Conservation (phyloP, 2,888 invertebrate species). For the Rhogogaster chlorosoma region DNA sequence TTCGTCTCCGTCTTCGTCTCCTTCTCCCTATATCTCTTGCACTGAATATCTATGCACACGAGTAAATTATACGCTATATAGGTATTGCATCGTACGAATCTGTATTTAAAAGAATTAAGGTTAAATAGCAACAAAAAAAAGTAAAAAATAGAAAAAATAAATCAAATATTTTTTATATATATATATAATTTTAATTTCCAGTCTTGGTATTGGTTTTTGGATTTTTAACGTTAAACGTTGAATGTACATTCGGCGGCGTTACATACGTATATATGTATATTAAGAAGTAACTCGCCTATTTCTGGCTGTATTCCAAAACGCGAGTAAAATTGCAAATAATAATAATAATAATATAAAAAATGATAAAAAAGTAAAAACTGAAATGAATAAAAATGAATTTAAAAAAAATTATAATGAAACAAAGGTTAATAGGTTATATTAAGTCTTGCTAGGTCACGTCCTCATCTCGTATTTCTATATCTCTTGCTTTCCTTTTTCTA, state of each 20-base stretch:
- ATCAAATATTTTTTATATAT: neutral
- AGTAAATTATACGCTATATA: too few relatives aligned
- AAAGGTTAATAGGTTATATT: too few relatives aligned
- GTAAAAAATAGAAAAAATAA: neutral
- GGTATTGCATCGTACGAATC: too few relatives aligned
- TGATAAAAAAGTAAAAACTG: conserved; percentile 53
- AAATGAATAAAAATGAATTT: neutral
- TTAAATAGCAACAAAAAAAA: neutral
- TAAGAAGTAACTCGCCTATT: neutral
- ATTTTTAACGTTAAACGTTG: neutral
- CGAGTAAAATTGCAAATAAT: conserved; percentile 51
- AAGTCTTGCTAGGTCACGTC: conserved; percentile 15
- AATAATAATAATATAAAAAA: conserved; percentile 26
- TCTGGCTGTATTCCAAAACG: conserved; percentile 47
- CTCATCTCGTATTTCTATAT: neutral
- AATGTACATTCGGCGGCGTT: neutral
- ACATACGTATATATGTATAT: neutral
- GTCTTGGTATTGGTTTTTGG: neutral
- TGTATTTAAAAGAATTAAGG: too few relatives aligned
- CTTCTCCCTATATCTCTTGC: neutral
- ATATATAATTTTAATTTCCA: neutral
- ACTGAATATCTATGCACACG: neutral
- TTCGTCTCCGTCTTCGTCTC: too few relatives aligned
- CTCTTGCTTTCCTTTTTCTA: neutral
- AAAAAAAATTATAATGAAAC: conserved; percentile 51